A percentile compares a stretch with the other conserved stretches of the same genome.
These are phyloP conservation scores for Drosophila tristis DNA, from an alignment of 1,140 invertebrate species.

Conservation along the genomic window DNA sequence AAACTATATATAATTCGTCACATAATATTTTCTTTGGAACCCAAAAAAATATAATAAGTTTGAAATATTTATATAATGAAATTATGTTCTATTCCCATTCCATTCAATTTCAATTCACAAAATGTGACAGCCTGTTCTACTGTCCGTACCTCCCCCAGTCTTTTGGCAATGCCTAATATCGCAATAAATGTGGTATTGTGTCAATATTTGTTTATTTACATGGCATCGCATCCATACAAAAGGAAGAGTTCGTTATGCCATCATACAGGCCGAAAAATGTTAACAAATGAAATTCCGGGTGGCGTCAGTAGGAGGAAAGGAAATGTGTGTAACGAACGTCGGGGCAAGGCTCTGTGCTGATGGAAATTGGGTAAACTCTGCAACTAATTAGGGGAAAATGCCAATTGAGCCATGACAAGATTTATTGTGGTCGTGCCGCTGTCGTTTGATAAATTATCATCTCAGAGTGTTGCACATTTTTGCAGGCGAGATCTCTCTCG, in stretches of 20 bases:
- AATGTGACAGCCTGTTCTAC: neutral
- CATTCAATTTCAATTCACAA: neutral
- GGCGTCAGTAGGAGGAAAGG: slow-evolving; percentile 25
- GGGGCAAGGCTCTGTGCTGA: slow-evolving; percentile 12
- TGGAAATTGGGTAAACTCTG: slow-evolving; percentile 18
- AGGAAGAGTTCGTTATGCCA: slow-evolving; percentile 33
- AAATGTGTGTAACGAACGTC: slow-evolving; percentile 17
- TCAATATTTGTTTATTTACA: slow-evolving; percentile 52
- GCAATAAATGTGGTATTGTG: slow-evolving; percentile 38
- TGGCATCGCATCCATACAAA: slow-evolving; percentile 29
- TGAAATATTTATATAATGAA: too few relatives aligned
- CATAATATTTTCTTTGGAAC: too few relatives aligned
- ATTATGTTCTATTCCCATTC: too few relatives aligned
- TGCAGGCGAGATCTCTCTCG: slow-evolving; percentile 9
- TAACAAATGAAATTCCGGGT: slow-evolving; percentile 17
- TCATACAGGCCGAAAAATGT: neutral
- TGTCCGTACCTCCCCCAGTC: neutral
- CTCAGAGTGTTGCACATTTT: slow-evolving; percentile 59
- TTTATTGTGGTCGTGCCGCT: slow-evolving; percentile 59
- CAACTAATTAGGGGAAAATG: slow-evolving; percentile 46
- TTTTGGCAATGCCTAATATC: slow-evolving; percentile 39
- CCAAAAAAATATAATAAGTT: too few relatives aligned
- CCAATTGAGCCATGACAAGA: slow-evolving; percentile 77
- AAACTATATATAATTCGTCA: too few relatives aligned
- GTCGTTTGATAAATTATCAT: slow-evolving; percentile 70